Base-by-base conservation (phyloP, 2,113 vertebrate species). In the Eublepharis macularius region DNA sequence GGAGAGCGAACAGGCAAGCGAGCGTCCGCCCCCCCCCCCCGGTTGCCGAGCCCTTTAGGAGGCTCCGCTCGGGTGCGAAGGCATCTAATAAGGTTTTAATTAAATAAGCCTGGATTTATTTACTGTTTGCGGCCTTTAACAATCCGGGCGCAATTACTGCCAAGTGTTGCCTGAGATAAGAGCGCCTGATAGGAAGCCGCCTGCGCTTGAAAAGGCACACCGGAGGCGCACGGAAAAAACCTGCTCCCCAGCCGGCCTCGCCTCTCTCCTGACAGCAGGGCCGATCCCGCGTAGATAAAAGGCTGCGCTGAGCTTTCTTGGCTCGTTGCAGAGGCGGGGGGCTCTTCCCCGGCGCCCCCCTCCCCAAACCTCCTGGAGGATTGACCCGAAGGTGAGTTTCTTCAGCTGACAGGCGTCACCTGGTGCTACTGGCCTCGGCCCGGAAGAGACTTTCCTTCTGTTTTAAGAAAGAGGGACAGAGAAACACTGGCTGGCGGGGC, bases 161-260 rank as follows among this genome's bases (percentile, higher is more conserved):
- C 93, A 95, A 96, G 94, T 94, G 96, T 94, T 93, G 95, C 92
- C 92, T 92, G 85, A 95, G 96, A 97, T 97, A 95, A 95, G 93
- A 94, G 80, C 88, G 60, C 81, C 90, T 88, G 96, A 97, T 96
- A 95, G 95, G 93, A 93, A 94, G 94, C 93, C 89, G 93, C 92
- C 92, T 95, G 93, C 95, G 94, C 95, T 95, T 51, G 82, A 95
- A 95, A 96, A 73, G 17, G 94, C 92, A 94, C 94, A 94, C 94
- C 92, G 91, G 92, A 94, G 95, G 95, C 93, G 95, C 92, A 86
- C 26, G n/a, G 43, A 41, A 92, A 93, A 93, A 69, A 83, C 76
- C 91, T 94, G 91, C 86, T 94, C 96, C 94, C 93, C 93, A 94
- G 94, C 94, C 87, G 90, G 92, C 93, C 91, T 94, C 93, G 94